These are phyloP conservation scores for Apostichopus leukothele DNA, from an alignment of 53 echinoderm and acorn worm species.

Conservation along the genomic window DNA sequence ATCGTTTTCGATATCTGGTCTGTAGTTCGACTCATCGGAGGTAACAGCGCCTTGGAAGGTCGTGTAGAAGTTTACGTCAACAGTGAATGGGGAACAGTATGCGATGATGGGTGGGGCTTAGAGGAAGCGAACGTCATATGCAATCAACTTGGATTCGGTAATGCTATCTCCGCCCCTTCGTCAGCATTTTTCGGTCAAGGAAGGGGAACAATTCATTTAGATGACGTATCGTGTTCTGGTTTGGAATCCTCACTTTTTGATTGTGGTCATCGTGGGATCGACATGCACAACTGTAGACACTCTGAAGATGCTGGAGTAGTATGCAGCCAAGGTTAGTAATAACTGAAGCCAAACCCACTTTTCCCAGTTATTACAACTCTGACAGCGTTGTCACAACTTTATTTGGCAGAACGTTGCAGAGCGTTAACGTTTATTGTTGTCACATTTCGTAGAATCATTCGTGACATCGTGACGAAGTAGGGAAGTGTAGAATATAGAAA, in stretches of 20 bases:
- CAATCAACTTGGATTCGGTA: constrained; percentile 52
- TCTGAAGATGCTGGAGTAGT: constrained; percentile 48
- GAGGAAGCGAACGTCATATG: constrained; percentile 50
- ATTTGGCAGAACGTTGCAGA: too few relatives aligned
- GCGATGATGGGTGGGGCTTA: constrained; percentile 57
- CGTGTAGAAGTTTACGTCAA: constrained; percentile 55
- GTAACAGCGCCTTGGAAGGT: constrained; percentile 16
- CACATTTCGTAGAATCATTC: too few relatives aligned
- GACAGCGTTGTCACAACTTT: too few relatives aligned
- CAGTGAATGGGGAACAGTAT: constrained; percentile 55
- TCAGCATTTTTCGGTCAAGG: constrained; percentile 54
- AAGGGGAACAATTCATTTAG: constrained; percentile 45
- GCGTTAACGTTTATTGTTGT: too few relatives aligned
- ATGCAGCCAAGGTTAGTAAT: not conserved
- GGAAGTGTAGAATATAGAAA: too few relatives aligned
- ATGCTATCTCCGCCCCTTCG: constrained; percentile 35
- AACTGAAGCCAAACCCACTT: too few relatives aligned
- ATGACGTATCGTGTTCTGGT: constrained; percentile 54
- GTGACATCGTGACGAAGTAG: too few relatives aligned
- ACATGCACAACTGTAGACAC: constrained; percentile 41
- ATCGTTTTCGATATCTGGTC: not conserved
- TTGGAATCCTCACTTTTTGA: constrained; percentile 37
- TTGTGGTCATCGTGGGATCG: constrained; percentile 32
- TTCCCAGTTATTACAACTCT: too few relatives aligned
- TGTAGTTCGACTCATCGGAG: constrained; percentile 45